Percentiles rank a stretch among this genome's conserved stretches.
Conservation (phyloP, 1,140 invertebrate species). For the Batillaria attramentaria region DNA sequence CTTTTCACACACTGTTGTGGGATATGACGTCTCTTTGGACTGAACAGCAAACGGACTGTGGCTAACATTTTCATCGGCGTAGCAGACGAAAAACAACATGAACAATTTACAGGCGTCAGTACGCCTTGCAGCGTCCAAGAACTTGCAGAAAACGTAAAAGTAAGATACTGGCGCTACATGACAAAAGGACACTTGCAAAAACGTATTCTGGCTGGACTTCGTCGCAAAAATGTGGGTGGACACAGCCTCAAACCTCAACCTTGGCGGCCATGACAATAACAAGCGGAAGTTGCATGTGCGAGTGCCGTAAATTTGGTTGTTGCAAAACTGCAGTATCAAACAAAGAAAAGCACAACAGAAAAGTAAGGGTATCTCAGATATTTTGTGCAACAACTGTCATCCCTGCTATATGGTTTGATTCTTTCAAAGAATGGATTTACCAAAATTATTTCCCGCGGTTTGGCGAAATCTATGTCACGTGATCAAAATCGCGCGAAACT, state of each 20-base stretch:
- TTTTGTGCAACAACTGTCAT: not conserved
- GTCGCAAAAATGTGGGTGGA: not conserved
- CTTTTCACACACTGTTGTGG: too few relatives aligned
- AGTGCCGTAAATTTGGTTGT: not conserved
- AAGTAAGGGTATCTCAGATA: not conserved
- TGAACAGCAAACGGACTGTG: not conserved
- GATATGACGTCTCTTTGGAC: too few relatives aligned
- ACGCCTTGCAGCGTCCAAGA: not conserved
- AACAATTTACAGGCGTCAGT: not conserved
- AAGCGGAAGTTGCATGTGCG: conserved; percentile 3
- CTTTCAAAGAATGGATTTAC: not conserved
- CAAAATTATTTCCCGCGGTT: not conserved
- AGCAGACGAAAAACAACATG: not conserved
- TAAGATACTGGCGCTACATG: not conserved
- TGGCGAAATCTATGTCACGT: not conserved
- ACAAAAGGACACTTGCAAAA: not conserved
- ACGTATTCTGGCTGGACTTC: not conserved
- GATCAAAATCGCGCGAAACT: conserved; percentile 8
- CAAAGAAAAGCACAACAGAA: not conserved
- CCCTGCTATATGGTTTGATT: not conserved
- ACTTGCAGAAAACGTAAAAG: not conserved
- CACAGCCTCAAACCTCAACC: not conserved
- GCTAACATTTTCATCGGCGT: not conserved
- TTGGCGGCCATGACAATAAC: not conserved
- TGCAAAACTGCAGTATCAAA: not conserved